Evolutionary conservation across 2,888 invertebrate species (phyloP).

Genomic region (Ectobius pallidus): DNA sequence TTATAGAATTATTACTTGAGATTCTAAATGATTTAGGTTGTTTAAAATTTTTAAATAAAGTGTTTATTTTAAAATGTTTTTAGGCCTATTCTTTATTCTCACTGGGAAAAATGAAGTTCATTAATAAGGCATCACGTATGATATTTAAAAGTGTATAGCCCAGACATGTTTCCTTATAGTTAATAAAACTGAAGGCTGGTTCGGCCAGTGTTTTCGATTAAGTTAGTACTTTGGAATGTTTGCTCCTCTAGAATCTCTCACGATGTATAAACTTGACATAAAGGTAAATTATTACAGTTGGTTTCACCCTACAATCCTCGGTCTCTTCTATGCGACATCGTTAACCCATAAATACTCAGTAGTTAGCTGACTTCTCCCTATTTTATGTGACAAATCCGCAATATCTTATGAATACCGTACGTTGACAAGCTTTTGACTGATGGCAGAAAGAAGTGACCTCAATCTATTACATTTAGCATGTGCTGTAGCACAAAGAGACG

Average conservation of each 20-base stretch:
- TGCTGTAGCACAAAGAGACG: neutral
- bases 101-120: too few species aligned
- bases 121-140: too few species aligned
- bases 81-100: too few species aligned
- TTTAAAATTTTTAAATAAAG: too few species aligned
- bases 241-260: neutral
- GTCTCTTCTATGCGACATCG: conserved; percentile 10
- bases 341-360: neutral
- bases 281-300: conserved; percentile 3
- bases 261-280: neutral
- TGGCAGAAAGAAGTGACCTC: neutral
- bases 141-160: too few species aligned
- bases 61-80: too few species aligned
- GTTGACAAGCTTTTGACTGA: conserved; percentile 9
- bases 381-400: conserved; percentile 10
- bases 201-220: neutral
- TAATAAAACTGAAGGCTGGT: too few species aligned
- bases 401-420: conserved; percentile 16
- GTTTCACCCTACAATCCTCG: conserved; percentile 8
- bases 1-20: too few species aligned
- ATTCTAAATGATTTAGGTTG: too few species aligned
- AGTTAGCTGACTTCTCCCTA: neutral
- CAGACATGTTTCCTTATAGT: too few species aligned
- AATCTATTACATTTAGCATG: neutral
- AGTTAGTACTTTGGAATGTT: neutral